These are phyloP conservation scores for Apogon hyalosoma DNA, from an alignment of 2,797 vertebrate species.

Conservation along the genomic window DNA sequence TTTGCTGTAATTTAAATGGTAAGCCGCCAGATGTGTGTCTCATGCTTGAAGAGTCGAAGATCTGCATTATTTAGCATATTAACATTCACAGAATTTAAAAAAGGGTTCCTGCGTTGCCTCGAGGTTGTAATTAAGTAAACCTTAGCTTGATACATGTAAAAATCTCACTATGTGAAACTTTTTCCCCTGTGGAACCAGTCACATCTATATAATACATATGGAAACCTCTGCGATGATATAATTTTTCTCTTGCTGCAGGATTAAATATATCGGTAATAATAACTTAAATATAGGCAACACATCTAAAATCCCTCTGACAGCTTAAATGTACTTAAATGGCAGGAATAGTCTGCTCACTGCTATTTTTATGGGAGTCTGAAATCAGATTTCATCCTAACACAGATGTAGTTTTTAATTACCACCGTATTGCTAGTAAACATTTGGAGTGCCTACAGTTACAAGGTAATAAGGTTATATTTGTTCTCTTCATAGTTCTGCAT, in stretches of 20 bases:
- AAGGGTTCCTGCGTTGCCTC: constrained; percentile 98
- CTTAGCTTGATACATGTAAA: constrained; percentile 99
- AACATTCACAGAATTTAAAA: constrained; percentile 99
- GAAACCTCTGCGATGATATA: constrained; percentile 92
- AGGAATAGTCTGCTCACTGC: constrained; percentile 56
- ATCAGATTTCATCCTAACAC: constrained; percentile 77
- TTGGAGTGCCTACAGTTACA: constrained; percentile 71
- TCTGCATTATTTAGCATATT: constrained; percentile 99
- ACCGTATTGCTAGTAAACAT: constrained; percentile 71
- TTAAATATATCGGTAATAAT: constrained; percentile 98
- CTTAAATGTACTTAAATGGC: constrained; percentile 82
- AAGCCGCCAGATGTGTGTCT: constrained; percentile 99
- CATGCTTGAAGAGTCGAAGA: constrained; percentile 99
- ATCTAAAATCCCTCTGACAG: constrained; percentile 89
- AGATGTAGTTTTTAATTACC: constrained; percentile 81
- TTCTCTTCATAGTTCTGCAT: constrained; percentile 51
- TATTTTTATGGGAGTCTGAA: constrained; percentile 68
- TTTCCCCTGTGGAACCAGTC: constrained; percentile 87
- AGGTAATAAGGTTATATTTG: constrained; percentile 64
- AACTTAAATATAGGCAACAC: constrained; percentile 93
- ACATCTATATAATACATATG: constrained; percentile 98
- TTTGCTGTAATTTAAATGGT: constrained; percentile 99
- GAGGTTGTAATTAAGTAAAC: constrained; percentile 99
- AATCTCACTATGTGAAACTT: constrained; percentile 95
- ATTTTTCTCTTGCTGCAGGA: constrained; percentile 93